Evolutionary conservation across 2,888 invertebrate species (phyloP).

Genomic region (Leucozona laternaria): DNA sequence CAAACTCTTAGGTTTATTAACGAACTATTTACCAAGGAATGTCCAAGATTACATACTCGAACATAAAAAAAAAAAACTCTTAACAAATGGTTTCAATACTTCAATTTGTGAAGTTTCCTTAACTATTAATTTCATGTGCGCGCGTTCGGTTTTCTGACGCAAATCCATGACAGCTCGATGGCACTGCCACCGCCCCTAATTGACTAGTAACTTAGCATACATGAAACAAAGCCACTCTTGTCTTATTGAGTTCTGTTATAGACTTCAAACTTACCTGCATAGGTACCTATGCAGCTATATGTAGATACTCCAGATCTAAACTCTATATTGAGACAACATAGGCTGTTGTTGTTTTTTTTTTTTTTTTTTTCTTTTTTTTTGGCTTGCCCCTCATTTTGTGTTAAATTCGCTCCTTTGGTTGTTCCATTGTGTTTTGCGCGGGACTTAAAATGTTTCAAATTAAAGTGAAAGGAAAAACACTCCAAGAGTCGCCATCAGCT

Average conservation of each 20-base stretch:
- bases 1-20: slow-evolving; percentile 26
- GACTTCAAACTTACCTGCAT: neutral
- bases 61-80: slow-evolving; percentile 31
- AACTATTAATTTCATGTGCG: slow-evolving; percentile 31
- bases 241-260: slow-evolving; percentile 42
- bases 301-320: neutral
- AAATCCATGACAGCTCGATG: slow-evolving; percentile 63
- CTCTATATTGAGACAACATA: slow-evolving; percentile 4
- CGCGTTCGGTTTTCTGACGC: slow-evolving; percentile 33
- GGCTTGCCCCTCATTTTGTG: slow-evolving; percentile 4
- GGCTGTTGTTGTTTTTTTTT: neutral
- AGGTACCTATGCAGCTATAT: too few relatives aligned
- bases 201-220: slow-evolving; percentile 29
- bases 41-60: slow-evolving; percentile 42
- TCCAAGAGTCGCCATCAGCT: slow-evolving; percentile 37
- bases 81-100: slow-evolving; percentile 62
- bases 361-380: neutral
- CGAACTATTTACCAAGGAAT: slow-evolving; percentile 29
- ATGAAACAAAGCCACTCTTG: slow-evolving; percentile 32
- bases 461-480: slow-evolving; percentile 74
- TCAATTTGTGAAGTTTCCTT: slow-evolving; percentile 54
- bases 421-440: slow-evolving; percentile 50
- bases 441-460: slow-evolving; percentile 60
- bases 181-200: slow-evolving; percentile 68
- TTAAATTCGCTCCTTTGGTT: slow-evolving; percentile 46